Base-by-base conservation (phyloP, 1,140 invertebrate genomes). In the Oryzaephilus surinamensis region DNA sequence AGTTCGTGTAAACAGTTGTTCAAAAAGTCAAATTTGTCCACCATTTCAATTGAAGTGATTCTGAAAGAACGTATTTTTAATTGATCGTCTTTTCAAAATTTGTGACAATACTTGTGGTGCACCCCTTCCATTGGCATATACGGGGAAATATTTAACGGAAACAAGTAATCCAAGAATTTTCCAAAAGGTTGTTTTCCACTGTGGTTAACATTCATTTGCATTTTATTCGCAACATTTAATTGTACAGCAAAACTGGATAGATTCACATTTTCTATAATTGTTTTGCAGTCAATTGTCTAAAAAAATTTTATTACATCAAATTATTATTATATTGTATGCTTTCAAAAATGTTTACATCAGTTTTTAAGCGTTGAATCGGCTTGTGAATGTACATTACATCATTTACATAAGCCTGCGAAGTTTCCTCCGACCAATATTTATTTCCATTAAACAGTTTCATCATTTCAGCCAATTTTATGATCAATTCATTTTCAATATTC, bases 1-100 rank as follows among this genome's bases (percentile, higher is more conserved):
- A 24, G 11, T 6, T 24, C 23, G 23, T 24, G 23, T 24, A n/a
- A 45, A 32, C 6, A 58, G 15, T 19, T 50, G 31, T 21, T 18
- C 27, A 5, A n/a, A n/a, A n/a, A n/a, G 19, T 45, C 40, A 14
- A 39, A 21, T 4, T 52, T 13, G 32, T 54, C 43, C 1, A 48
- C 26, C 12, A 79, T 63, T 62, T 93, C 84, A 61, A 89, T 79
- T 53, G 76, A 84, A 1, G 81, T 77, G 58, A 94, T 72, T 61
- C 85, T 90, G 60, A 49, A 71, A 47, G 23, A 11, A 14, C 19
- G 13, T n/a, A n/a, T n/a, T n/a, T n/a, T 32, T 39, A 32, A 37
- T 38, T 15, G 17, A 33, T 4, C n/a, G 16, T 17, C 3, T n/a
- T 11, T 40, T 20, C 10, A 30, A 11, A 6, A 37, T 13, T 30